Base-by-base conservation (phyloP, 2,797 vertebrate species). In the Remorina albescens region DNA sequence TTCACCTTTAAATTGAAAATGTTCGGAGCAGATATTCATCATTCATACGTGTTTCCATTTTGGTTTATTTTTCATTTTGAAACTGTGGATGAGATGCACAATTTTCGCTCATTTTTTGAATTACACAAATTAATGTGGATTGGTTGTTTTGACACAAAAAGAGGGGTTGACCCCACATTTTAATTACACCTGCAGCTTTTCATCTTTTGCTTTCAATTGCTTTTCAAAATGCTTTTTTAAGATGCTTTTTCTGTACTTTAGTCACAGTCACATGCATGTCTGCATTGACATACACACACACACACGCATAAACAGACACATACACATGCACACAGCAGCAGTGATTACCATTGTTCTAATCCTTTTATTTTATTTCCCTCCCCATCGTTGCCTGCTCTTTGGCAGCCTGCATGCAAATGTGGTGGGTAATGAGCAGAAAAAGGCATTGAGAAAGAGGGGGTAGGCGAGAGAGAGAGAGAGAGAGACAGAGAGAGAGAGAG, bases 301-400 rank as follows among this genome's bases (percentile, higher is more conserved):
- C 51, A 78, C 72, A 80, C 71, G 39, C 54, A 80, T 74, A 71
- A 58, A 85, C 67, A 70, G 72, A 44, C 74, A 81, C 67, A 71
- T 70, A 81, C 69, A 54, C 76, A 67, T 16, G 12, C 80, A 80
- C 55, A 67, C 68, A 67, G 76, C 82, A 88, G 30, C 66, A 85
- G 77, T 91, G 88, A 91, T 93, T 91, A 94, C 90, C 87, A 94
- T 94, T 93, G 91, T 94, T 93, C 88, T 91, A 93, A 92, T 92
- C 89, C 91, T 91, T 94, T 93, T 92, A 91, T 93, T 93, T 92
- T 89, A 92, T 90, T 91, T 92, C 80, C 86, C 84, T 91, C 89
- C 87, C 87, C 80, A 86, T 91, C 81, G 80, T 83, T 91, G 84
- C 72, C 70, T 87, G 89, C 87, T 86, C 91, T 92, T 93, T 93